Base-by-base conservation (phyloP, 2,113 vertebrate species). In the Himantopus leucocephalus region DNA sequence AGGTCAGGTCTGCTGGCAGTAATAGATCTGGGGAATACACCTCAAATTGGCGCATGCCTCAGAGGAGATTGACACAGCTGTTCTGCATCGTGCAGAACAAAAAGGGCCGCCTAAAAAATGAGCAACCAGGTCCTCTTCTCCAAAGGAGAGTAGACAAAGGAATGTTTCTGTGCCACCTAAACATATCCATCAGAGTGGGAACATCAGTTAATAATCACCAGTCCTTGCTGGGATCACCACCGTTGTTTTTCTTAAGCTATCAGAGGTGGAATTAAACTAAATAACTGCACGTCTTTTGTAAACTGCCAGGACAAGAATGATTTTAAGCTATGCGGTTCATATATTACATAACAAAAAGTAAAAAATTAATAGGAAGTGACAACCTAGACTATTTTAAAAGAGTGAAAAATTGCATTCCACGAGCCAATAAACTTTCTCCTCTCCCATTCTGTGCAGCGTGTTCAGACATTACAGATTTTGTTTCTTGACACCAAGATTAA, bases 121-220 rank as follows among this genome's bases (percentile, higher is more conserved):
- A 94, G 47, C 84, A 80, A 55, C 23, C 26, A 91, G 71, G 79
- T 70, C 68, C 16, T 92, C 48, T 79, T 75, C 64, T 88, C 56
- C 72, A 67, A 86, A 79, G 66, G 32, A 43, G 5, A 73, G 35
- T 14, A 55, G 55, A 43, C 53, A 87, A 73, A 91, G 37, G 71
- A 62, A 95, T 50, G 63, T 50, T 76, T 76, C 68, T 84, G n/a
- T 78, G 35, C 72, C 1, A 5, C 34, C 24, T 60, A 30, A 83
- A 90, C 78, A 55, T 30, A 47, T 22, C 70, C 63, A 10, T 72
- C 60, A 9, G 30, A 77, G 41, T 76, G 50, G 87, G 87, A 90
- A 91, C 91, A 95, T 94, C 87, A 52, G 91, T 92, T 96, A 96
- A 93, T 91, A 85, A 95, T 92, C 97, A 88, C 81, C 84, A 91